Conservation (phyloP, 2,113 vertebrate species). For the Naja naja region DNA sequence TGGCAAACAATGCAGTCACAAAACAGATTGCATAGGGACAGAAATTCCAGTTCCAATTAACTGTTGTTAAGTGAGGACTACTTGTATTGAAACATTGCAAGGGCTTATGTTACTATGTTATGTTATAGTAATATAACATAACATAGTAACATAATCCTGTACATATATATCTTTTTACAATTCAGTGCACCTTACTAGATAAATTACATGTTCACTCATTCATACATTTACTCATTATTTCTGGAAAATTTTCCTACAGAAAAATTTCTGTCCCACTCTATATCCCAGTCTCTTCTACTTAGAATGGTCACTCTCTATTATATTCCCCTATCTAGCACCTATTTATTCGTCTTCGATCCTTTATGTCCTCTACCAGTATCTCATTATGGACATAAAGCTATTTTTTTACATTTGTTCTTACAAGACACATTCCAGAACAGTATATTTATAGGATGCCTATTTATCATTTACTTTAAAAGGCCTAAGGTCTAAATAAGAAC, state of each 20-base stretch:
- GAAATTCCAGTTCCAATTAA: background rate
- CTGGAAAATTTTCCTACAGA: background rate
- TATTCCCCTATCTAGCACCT: background rate
- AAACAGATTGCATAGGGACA: background rate
- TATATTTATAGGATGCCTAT: background rate
- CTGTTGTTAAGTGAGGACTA: background rate
- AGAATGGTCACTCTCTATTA: background rate
- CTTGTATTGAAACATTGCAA: background rate
- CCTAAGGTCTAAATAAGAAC: background rate
- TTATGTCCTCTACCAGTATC: background rate
- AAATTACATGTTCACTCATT: background rate
- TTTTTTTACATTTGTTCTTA: background rate
- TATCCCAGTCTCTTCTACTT: background rate
- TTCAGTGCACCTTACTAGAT: background rate
- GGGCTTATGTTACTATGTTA: too few relatives aligned
- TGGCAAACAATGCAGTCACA: background rate
- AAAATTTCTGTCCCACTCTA: background rate
- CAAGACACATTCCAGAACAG: background rate
- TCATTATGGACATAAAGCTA: background rate
- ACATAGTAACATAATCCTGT: background rate
- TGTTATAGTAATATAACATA: background rate
- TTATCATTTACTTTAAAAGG: background rate
- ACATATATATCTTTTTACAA: too few relatives aligned
- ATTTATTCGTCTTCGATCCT: background rate
- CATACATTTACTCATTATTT: background rate